Evolutionary conservation across 2,113 vertebrate genomes (phyloP).

Genomic region (Nycticryphes semicollaris): DNA sequence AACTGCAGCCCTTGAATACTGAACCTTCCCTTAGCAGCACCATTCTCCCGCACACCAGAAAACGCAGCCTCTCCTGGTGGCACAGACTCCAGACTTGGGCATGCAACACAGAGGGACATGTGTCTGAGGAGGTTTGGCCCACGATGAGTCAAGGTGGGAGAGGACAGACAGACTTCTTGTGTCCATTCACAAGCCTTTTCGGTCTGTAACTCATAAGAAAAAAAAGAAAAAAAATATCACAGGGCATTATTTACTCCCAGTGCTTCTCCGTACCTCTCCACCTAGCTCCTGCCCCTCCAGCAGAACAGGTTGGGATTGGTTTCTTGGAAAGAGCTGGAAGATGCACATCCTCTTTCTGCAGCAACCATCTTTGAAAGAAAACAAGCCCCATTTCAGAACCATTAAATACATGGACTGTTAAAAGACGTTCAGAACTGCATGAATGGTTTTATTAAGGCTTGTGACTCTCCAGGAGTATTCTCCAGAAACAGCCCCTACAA

Average conservation of each 20-base stretch:
- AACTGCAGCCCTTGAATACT: not conserved
- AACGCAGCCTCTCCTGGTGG: not conserved
- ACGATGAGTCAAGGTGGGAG: not conserved
- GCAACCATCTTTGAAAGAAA: not conserved
- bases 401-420: not conserved
- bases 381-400: not conserved
- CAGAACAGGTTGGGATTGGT: not conserved
- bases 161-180: not conserved
- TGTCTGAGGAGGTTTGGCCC: not conserved
- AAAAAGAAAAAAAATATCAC: not conserved
- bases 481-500: no score
- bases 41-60: not conserved
- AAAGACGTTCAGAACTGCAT: rapidly evolving
- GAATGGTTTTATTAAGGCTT: not conserved
- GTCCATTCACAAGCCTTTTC: not conserved
- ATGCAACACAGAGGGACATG: not conserved
- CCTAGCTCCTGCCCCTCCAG: not conserved
- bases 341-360: not conserved
- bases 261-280: rapidly evolving
- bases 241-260: not conserved
- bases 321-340: not conserved
- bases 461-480: not conserved
- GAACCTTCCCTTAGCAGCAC: not conserved
- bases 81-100: not conserved
- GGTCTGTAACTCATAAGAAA: not conserved